phyloP scores from a whole-genome alignment of 2,888 invertebrate species.

The Fabriciana adippe region DNA sequence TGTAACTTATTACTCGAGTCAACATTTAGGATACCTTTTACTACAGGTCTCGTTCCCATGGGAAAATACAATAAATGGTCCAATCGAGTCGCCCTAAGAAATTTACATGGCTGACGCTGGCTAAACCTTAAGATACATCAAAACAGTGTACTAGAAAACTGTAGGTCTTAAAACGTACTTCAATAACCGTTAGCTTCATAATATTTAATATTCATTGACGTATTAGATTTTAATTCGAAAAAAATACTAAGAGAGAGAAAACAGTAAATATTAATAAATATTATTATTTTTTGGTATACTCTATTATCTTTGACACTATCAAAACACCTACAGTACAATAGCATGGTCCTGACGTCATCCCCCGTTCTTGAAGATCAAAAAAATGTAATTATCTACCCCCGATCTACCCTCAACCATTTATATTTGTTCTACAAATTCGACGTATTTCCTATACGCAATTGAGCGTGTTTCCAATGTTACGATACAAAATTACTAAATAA shows the following conservation, averaged over 20 bases:
- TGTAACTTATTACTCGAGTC: too few species aligned
- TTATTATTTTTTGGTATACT: slow-evolving; percentile 34
- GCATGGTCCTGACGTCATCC: slow-evolving; percentile 62
- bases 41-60: too few species aligned
- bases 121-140: too few species aligned
- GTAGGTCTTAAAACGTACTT: too few species aligned
- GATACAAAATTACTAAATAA: slow-evolving; percentile 17
- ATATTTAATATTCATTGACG: too few species aligned
- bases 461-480: slow-evolving; percentile 54
- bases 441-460: slow-evolving; percentile 74
- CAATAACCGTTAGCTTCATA: too few species aligned
- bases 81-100: too few species aligned
- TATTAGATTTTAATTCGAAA: not conserved
- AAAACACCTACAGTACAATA: slow-evolving; percentile 62
- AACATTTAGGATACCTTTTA: too few species aligned
- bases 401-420: slow-evolving; percentile 81
- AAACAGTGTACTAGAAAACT: too few species aligned
- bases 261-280: not conserved
- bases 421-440: slow-evolving; percentile 82
- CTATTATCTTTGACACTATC: slow-evolving; percentile 74
- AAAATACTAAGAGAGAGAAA: not conserved
- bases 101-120: too few species aligned
- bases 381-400: slow-evolving; percentile 82
- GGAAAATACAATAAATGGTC: too few species aligned
- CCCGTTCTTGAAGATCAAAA: slow-evolving; percentile 74